Evolutionary conservation across 1,140 invertebrate genomes (phyloP), one percentile per base, ranked within the genome.

Genomic region (Caerostris darwini): DNA sequence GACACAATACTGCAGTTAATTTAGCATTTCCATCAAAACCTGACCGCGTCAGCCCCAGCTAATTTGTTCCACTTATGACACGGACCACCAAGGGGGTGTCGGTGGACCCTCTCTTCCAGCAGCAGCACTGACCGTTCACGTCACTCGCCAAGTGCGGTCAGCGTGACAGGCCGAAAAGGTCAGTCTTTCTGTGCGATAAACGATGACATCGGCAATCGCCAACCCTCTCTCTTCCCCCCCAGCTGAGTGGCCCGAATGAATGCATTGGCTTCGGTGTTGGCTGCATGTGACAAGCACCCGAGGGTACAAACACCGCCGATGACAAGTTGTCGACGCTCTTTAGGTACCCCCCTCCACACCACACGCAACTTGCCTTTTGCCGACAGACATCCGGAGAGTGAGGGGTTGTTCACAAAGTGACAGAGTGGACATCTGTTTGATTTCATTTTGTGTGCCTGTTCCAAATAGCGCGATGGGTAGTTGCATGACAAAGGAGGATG

Each of bases 271-370:
- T 59, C 83, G 83, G 90, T 67, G 90, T 83, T 92, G 90, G 92
- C 92, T 93, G 92, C 67, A 86, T 87, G 82, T 93, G 92, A 93
- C 92, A 93, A 93, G 92, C 53, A 83, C 92, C 92, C 82, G 12
- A 83, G 92, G 92, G 92, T 56, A 93, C 92, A 93, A 93, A 93
- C 92, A 93, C 92, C 92, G 92, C 61, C 92, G 92, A 93, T 93
- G 92, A 93, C 92, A 93, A 87, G 92, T 93, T 93, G 92, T 93
- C 92, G 92, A 93, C 92, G 92, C 82, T 93, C 83, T 93, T 86
- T 86, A 71, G 92, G 58, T 69, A 54, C 82, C 89, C 58, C 77
- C 19, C 58, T 50, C 58, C 89, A 14, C 67, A 12, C 56, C 71
- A 34, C 69, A 81, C n/a, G 19, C 77, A 54, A 92, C 90, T 92